Evolutionary conservation across 2,113 vertebrate species (phyloP), one percentile per base, ranked within the genome.

Genomic region (Cepphus grylle): DNA sequence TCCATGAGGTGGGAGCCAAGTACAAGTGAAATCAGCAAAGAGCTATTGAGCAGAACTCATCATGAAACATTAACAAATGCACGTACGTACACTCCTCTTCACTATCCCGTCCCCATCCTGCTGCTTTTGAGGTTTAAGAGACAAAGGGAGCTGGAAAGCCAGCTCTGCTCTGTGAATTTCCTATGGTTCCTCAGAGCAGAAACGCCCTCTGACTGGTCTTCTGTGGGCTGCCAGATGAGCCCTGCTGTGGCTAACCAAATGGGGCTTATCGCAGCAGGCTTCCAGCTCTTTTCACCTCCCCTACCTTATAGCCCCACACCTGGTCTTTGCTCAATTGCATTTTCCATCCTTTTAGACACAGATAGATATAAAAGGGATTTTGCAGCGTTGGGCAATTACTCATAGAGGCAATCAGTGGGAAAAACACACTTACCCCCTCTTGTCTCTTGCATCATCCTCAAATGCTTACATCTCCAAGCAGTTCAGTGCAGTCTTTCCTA

Each of bases 1-100:
- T 27, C 52, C 1, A 0, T 20, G 86, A 53, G 43, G 7, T n/a
- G 47, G 55, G 45, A 56, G 30, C 32, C 22, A 17, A 52, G 62
- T 2, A 6, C 4, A 23, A 70, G 15, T 36, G 72, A 49, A 62
- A 66, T 2, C 30, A 27, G 49, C 63, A 42, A 5, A 61, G 81
- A 38, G 63, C 40, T 65, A 1, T 16, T 16, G 32, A 59, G 56
- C 56, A n/a, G 69, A 76, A 55, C 61, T 85, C 86, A 1, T 58
- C 4, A 6, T 11, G 19, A 49, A 74, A 43, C 26, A n/a, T 36
- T 55, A 50, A 8, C 8, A 36, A 22, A 20, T 1, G 23, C 42
- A 2, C 0, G 0, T 72, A 15, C 0, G 2, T 16, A 8, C 29
- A 3, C 53, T 67, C 50, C 56, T 59, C 9, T 20, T 6, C 27